phyloP scores from a whole-genome alignment of 1,140 invertebrate genomes.

The Vanessa tameamea region DNA sequence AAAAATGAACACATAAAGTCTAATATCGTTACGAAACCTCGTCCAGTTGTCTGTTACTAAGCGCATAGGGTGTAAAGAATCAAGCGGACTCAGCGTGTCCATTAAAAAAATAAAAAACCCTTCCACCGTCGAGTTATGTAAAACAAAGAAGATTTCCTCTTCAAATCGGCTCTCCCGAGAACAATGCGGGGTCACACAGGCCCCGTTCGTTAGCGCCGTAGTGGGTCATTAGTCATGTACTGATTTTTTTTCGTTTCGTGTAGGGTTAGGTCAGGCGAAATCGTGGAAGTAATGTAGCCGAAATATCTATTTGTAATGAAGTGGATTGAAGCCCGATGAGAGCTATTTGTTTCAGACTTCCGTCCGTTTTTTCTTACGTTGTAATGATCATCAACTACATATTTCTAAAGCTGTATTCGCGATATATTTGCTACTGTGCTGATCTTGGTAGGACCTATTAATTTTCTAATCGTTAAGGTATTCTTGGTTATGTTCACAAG shows the following conservation, averaged over 20 bases:
- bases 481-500: too few species aligned
- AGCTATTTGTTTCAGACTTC: too few species aligned
- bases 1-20: background rate
- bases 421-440: too few species aligned
- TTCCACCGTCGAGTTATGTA: constrained; percentile 30
- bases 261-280: constrained; percentile 11
- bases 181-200: constrained; percentile 29
- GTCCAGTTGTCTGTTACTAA: constrained; percentile 1
- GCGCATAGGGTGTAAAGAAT: constrained; percentile 20
- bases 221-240: constrained; percentile 51
- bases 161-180: constrained; percentile 39
- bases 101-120: constrained; percentile 31
- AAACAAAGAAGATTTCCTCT: constrained; percentile 42
- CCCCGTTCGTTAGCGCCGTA: constrained; percentile 47
- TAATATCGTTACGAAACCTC: background rate
- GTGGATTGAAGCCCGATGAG: too few species aligned
- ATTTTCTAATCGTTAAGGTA: too few species aligned
- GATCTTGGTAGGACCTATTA: too few species aligned
- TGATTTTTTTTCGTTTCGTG: constrained; percentile 19
- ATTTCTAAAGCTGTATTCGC: too few species aligned
- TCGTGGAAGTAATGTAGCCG: constrained; percentile 7
- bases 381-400: too few species aligned
- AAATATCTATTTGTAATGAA: constrained; percentile 11
- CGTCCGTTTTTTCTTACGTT: too few species aligned
- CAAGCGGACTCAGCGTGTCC: constrained; percentile 29